Evolutionary conservation across 1,140 invertebrate genomes (phyloP), one percentile per base, ranked within the genome.

Genomic region (Varroa destructor): DNA sequence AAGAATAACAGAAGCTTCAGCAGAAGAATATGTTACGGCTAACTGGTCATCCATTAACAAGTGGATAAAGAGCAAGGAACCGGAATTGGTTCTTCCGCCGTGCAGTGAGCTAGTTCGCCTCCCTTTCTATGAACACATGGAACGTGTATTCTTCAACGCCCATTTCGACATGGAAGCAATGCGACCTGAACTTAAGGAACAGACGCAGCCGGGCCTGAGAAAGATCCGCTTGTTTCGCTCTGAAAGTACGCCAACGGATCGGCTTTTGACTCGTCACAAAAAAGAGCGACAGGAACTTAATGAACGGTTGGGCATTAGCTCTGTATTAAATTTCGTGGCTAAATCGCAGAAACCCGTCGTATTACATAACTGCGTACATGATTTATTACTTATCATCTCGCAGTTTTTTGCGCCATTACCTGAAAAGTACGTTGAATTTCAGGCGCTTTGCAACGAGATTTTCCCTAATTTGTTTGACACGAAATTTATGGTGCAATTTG

Each of bases 81-180:
- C 61, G 1, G 61, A 67, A 14, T 5, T 67, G 12, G 40, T 67
- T 40, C 61, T 67, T 2, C 61, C 61, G 1, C 3, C 61, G 14
- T 67, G 61, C 37, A 67, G 46, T 46, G 61, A 67, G 12, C 46
- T 67, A 12, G 37, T 67, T 40, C 61, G 61, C 10, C 40, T 67
- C 12, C 40, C 61, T 1, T 40, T 67, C 12, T 67, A 67, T 37
- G 40, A 46, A 40, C 61, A 67, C n/a, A 67, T 67, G 40, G 61
- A 67, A 46, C 40, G 46, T 40, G 40, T 43, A 67, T 67, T 25
- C 61, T 40, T 40, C 8, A 46, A 67, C 36, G 12, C 12, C 61
- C 14, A 67, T 14, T 67, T 67, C 36, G 40, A 67, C 2, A 67
- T 67, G 61, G 61, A 67, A 37, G 61, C 61, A 14, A 37, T 67